Evolutionary conservation across 2,113 vertebrate species (phyloP).

Genomic region (Bufo bufo): DNA sequence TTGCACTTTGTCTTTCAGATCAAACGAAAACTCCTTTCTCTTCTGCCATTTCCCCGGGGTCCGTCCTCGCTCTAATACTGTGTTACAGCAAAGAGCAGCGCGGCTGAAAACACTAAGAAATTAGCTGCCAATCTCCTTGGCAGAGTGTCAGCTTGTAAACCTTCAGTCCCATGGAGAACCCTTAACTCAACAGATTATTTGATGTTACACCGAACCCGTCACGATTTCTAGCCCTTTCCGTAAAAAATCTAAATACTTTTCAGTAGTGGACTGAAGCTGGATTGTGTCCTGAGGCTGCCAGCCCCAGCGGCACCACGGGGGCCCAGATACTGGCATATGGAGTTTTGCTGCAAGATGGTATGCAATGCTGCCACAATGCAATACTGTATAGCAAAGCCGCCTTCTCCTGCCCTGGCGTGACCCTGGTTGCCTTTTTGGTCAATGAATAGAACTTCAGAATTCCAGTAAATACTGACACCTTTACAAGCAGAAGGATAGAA

Average conservation of each 20-base stretch:
- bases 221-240: neutral
- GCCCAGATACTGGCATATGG: neutral
- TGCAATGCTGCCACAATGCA: too few relatives aligned
- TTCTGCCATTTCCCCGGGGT: constrained; percentile 24
- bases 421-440: neutral
- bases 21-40: constrained; percentile 21
- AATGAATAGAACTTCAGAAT: neutral
- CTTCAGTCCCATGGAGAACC: constrained; percentile 25
- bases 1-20: constrained; percentile 19
- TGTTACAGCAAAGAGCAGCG: constrained; percentile 7
- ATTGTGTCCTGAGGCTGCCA: neutral
- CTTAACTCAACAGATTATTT: constrained; percentile 36
- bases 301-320: neutral
- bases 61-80: constrained; percentile 5
- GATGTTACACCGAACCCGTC: neutral
- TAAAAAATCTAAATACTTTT: neutral
- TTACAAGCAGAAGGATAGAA: neutral
- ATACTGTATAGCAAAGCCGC: too few relatives aligned
- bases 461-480: neutral
- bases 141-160: constrained; percentile 21
- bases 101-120: constrained; percentile 32
- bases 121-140: constrained; percentile 49
- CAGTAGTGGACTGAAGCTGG: neutral
- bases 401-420: too few relatives aligned
- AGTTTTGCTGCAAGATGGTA: neutral